These are phyloP conservation scores for Onthophagus taurus DNA, from an alignment of 1,140 invertebrate genomes.

Conservation along the genomic window DNA sequence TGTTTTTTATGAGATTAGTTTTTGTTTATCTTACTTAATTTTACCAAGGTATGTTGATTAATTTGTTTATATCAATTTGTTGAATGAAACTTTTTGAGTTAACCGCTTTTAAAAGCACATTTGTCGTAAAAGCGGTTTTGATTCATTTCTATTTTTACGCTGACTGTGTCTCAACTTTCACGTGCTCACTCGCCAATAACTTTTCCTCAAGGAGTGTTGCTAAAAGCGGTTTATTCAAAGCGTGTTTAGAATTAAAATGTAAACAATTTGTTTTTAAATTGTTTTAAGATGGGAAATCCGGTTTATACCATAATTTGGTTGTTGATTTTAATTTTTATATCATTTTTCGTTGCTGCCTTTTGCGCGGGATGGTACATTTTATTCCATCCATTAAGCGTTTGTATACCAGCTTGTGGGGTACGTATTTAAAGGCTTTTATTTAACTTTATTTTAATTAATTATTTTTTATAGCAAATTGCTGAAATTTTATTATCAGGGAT, in stretches of 20 bases:
- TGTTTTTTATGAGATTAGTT: too few relatives aligned
- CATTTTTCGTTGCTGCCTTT: conserved; percentile 61
- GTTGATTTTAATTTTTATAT: conserved; percentile 63
- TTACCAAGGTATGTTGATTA: too few relatives aligned
- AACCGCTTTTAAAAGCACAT: too few relatives aligned
- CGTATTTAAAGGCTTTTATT: neutral
- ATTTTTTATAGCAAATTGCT: conserved; percentile 48
- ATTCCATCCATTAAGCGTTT: conserved; percentile 59
- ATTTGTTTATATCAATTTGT: too few relatives aligned
- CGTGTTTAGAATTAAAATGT: neutral
- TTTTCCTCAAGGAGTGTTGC: too few relatives aligned
- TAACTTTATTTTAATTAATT: conserved; percentile 10
- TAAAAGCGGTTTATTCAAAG: too few relatives aligned
- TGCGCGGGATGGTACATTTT: conserved; percentile 67
- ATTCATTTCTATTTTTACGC: too few relatives aligned
- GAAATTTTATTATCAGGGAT: conserved; percentile 57
- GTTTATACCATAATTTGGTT: conserved; percentile 69
- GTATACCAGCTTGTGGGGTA: conserved; percentile 38
- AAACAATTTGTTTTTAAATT: conserved; percentile 4
- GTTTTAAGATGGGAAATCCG: conserved; percentile 40
- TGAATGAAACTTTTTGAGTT: too few relatives aligned
- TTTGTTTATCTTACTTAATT: too few relatives aligned
- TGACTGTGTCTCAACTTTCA: too few relatives aligned
- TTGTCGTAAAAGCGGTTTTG: too few relatives aligned
- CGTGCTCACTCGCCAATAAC: too few relatives aligned